Conservation (phyloP, 2,113 vertebrate genomes). For the Struthio camelus region DNA sequence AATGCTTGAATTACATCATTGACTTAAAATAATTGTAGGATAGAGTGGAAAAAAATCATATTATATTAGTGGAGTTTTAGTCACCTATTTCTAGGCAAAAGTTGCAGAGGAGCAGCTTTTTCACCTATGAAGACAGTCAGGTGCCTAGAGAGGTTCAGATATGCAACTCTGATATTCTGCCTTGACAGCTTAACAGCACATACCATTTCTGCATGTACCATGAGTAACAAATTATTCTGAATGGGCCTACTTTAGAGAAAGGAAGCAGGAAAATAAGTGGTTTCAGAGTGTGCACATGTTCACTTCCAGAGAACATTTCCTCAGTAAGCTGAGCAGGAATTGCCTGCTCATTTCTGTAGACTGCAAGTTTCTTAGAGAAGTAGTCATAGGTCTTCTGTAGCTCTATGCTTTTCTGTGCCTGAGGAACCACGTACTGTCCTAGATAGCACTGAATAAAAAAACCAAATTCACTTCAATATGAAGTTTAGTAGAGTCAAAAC, state of each 20-base stretch:
- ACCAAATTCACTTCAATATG: neutral
- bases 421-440: neutral
- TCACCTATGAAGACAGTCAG: neutral
- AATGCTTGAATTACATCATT: neutral
- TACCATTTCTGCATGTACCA: neutral
- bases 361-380: neutral
- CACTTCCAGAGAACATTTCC: neutral
- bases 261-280: neutral
- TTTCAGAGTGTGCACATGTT: neutral
- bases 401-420: neutral
- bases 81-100: neutral
- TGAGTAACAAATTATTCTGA: neutral
- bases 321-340: neutral
- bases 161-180: neutral
- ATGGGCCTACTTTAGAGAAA: neutral
- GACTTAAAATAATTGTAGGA: neutral
- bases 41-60: neutral
- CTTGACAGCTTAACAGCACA: neutral
- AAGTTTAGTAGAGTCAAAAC: neutral
- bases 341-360: neutral
- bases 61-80: neutral
- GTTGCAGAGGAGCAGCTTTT: neutral
- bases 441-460: neutral
- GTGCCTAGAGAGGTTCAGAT: neutral
- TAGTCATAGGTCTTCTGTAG: neutral